Percentiles rank a stretch among this genome's conserved stretches.
Conservation (phyloP, 2,797 vertebrate species). For the Podarcis siculus region DNA sequence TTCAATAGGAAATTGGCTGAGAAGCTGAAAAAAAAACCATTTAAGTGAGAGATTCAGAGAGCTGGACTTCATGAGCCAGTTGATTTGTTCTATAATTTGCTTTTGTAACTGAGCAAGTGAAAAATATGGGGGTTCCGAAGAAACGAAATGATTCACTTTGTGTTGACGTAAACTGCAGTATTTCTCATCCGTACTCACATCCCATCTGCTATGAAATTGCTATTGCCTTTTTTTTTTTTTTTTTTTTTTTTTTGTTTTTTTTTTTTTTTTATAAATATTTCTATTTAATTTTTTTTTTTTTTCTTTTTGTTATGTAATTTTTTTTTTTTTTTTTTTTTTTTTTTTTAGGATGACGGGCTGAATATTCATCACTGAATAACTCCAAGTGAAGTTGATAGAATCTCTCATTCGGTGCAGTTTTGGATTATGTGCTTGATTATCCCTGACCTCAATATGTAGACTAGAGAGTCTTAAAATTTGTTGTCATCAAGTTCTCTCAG, state of each 20-base stretch:
- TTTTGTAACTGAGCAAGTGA: background rate
- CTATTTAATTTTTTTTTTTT: too few relatives aligned
- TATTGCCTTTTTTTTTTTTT: background rate
- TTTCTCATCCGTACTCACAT: background rate
- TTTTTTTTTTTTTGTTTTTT: too few relatives aligned
- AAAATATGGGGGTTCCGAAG: background rate
- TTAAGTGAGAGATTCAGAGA: background rate
- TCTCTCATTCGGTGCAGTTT: background rate
- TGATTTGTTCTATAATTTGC: background rate
- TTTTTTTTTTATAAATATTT: too few relatives aligned
- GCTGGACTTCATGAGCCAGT: background rate
- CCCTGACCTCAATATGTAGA: background rate
- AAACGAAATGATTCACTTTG: slow-evolving; percentile 6
- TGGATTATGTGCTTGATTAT: background rate
- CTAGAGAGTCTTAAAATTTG: background rate
- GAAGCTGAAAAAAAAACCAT: background rate
- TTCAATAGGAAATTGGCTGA: background rate
- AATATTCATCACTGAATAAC: background rate
- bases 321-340: background rate
- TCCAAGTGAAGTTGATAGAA: background rate
- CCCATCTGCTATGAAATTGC: background rate
- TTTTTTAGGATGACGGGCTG: too few relatives aligned
- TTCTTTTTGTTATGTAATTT: too few relatives aligned
- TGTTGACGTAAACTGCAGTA: background rate
- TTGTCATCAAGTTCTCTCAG: background rate